Evolutionary conservation across 2,888 invertebrate species (phyloP).

Genomic region (Serrognathus titanus): DNA sequence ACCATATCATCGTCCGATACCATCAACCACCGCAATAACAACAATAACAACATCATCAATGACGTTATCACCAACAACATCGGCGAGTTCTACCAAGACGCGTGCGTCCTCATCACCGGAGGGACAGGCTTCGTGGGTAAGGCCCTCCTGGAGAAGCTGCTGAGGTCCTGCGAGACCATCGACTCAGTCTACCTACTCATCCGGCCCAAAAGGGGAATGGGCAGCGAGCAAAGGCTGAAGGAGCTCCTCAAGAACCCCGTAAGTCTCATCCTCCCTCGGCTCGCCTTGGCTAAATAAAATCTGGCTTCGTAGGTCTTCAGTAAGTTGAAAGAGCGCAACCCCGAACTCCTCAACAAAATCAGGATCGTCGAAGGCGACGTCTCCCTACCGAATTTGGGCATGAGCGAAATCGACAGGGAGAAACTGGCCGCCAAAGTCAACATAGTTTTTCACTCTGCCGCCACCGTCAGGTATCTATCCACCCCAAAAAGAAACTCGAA

Average conservation of each 20-base stretch:
- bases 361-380: slow-evolving; percentile 74
- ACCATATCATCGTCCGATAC: neutral
- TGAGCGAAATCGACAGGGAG: slow-evolving; percentile 62
- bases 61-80: slow-evolving; percentile 33
- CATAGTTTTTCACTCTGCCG: slow-evolving; percentile 92
- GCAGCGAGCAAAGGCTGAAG: slow-evolving; percentile 66
- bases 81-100: slow-evolving; percentile 38
- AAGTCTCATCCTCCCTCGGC: slow-evolving; percentile 35
- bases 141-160: slow-evolving; percentile 86
- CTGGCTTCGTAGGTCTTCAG: slow-evolving; percentile 61
- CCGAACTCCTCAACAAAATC: slow-evolving; percentile 65
- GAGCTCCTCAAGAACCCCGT: slow-evolving; percentile 72
- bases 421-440: slow-evolving; percentile 66
- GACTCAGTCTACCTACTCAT: slow-evolving; percentile 77
- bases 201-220: slow-evolving; percentile 67
- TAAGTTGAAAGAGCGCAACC: slow-evolving; percentile 60
- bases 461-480: slow-evolving; percentile 69
- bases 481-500: too few relatives aligned
- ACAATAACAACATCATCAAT: slow-evolving; percentile 11
- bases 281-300: too few relatives aligned
- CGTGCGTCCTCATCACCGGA: slow-evolving; percentile 45
- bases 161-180: slow-evolving; percentile 79
- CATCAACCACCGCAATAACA: slow-evolving; percentile 5
- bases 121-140: slow-evolving; percentile 90
- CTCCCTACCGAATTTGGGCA: slow-evolving; percentile 65